phyloP scores from a whole-genome alignment of 2,888 invertebrate genomes.

The Limnephilus lunatus region DNA sequence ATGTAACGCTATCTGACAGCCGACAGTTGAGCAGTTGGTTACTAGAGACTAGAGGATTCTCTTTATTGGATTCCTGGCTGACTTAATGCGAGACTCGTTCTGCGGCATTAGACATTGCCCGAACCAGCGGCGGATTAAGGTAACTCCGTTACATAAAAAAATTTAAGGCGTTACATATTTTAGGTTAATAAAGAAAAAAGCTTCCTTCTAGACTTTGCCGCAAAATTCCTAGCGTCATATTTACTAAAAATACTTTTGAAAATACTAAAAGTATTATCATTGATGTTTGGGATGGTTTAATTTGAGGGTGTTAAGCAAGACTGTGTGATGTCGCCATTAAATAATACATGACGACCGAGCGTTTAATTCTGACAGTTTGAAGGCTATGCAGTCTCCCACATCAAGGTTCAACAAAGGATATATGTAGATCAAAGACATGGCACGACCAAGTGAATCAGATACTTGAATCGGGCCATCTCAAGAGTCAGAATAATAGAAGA shows the following conservation, averaged over 20 bases:
- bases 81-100: slow-evolving; percentile 37
- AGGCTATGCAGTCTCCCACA: too few species aligned
- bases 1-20: slow-evolving; percentile 31
- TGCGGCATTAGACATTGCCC: slow-evolving; percentile 8
- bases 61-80: slow-evolving; percentile 39
- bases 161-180: neutral
- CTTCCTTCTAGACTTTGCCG: neutral
- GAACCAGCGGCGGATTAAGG: slow-evolving; percentile 8
- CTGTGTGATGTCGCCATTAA: too few species aligned
- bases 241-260: neutral
- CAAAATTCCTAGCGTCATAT: neutral
- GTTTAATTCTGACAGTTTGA: too few species aligned
- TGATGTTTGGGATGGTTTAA: too few species aligned
- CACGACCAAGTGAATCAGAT: too few species aligned
- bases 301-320: too few species aligned
- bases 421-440: too few species aligned
- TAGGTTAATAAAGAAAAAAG: neutral
- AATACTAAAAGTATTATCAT: neutral
- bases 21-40: slow-evolving; percentile 21
- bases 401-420: too few species aligned
- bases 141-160: neutral
- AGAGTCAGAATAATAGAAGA: too few species aligned
- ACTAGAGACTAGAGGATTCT: slow-evolving; percentile 30
- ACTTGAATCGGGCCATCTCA: too few species aligned
- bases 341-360: neutral